Base-by-base conservation (phyloP, 2,888 invertebrate genomes). In the Pseudococcus longispinus region DNA sequence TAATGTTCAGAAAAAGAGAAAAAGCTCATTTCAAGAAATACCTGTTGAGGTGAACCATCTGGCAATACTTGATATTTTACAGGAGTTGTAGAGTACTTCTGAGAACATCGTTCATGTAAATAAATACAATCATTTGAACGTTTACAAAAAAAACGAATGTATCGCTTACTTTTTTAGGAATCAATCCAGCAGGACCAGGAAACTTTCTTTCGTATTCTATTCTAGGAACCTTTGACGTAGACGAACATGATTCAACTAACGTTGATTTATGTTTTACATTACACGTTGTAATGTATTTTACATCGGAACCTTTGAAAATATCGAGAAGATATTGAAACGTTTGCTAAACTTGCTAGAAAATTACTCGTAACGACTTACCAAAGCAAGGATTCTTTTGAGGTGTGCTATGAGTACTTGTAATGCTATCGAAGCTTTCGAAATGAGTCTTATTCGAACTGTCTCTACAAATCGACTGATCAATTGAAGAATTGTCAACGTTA, bases 151-250 rank as follows among this genome's bases (percentile, higher is more conserved):
- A 37, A 8, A 74, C 29, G 60, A 32, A 32, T 0, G 18, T 8
- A 60, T 15, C 18, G 37, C 60, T 88, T 88, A 89, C 89, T 77
- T 89, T 89, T 77, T 91, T 91, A 13, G 91, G 91, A 32, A 92
- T 89, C 65, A 92, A 88, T 42, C 92, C 92, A 77, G 92, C 92
- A 65, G 92, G 92, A 1, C 92, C 92, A 8, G 92, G 92, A 89
- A 92, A 92, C 89, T 91, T 91, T 89, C 92, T 90, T 70, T 87
- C 87, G 23, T 87, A 87, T 23, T 82, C 83, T 3, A 82, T 26
- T 46, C 55, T 65, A 13, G 83, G 29, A 60, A 60, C 32, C 44
- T 83, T 87, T 1, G 20, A 4, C 26, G 44, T 37, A 23, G n/a
- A 29, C n/a, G 51, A n/a, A 51, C 51, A 51, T 0, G 83, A 83